Conservation (phyloP, 2,113 vertebrate genomes). For the Tupaia tana region DNA sequence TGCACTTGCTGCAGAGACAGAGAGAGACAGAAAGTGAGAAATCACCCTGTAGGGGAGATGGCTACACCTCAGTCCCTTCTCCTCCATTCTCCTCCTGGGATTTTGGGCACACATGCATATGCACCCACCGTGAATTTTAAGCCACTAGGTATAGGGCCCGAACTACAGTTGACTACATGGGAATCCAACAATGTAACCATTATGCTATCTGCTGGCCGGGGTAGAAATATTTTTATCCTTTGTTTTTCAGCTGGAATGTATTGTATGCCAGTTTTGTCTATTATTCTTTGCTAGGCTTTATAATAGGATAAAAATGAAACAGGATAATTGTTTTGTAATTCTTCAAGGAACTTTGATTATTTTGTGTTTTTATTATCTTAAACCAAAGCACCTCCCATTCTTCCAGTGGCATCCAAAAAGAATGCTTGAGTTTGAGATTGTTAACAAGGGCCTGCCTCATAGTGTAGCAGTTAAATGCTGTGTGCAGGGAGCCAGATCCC, state of each 20-base stretch:
- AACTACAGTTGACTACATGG: too few species aligned
- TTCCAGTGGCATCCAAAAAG: neutral
- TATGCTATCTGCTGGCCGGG: neutral
- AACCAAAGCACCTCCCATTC: conserved; percentile 22
- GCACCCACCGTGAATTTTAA: too few species aligned
- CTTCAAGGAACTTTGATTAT: neutral
- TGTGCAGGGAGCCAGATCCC: too few species aligned
- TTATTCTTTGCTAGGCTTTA: neutral
- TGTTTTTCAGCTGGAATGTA: conserved; percentile 37
- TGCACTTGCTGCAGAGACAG: too few species aligned
- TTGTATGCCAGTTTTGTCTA: neutral
- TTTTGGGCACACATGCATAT: too few species aligned
- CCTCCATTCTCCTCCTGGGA: too few species aligned
- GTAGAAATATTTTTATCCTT: conserved; percentile 3
- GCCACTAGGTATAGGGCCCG: too few species aligned
- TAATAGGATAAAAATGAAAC: neutral
- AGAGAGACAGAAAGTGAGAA: too few species aligned
- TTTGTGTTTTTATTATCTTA: conserved; percentile 23
- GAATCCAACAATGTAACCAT: too few species aligned
- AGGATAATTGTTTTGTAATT: neutral
- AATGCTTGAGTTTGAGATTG: neutral
- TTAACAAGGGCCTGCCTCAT: neutral
- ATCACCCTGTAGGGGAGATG: too few species aligned
- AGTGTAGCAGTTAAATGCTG: too few species aligned
- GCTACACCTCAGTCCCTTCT: too few species aligned